Base-by-base conservation (phyloP, 2,797 vertebrate genomes). In the Gadopsis marmoratus region DNA sequence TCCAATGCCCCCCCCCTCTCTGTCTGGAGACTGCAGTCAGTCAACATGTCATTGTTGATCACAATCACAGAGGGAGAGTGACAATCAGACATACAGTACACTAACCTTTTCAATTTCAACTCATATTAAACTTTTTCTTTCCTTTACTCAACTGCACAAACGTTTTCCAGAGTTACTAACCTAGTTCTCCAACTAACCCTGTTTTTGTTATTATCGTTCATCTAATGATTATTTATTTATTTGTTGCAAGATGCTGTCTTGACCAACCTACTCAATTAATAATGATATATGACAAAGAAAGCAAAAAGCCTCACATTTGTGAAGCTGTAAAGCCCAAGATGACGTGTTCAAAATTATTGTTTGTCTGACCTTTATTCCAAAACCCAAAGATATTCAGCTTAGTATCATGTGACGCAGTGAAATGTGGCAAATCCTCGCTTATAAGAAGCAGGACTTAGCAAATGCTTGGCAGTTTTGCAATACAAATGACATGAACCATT, bases 21-120 rank as follows among this genome's bases (percentile, higher is more conserved):
- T 86, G 79, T 82, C 84, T 90, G 68, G 59, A 89, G 86, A 87
- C 69, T 33, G 35, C 48, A 83, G 55, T 89, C 90, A 87, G 85
- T 86, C 89, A 87, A 84, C 73, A 60, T 88, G 88, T 91, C 91
- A 84, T 26, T 54, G 65, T 48, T 79, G 50, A 87, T 92, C 76
- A 88, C 63, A 39, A 41, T 91, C 89, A 86, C 43, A 78, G 72
- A 68, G 47, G n/a, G 33, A 53, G 48, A 74, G 37, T 64, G 33
- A 53, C 48, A 74, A 37, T 64, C 31, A 70, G 21, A 75, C 64
- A 54, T 60, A 68, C 26, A 26, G 26, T 41, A 29, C 17, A 23
- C 47, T 62, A 60, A 43, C 54, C 61, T 83, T 82, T 80, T 71
- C 48, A 45, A 65, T 37, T 41, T 21, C 33, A 64, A 14, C 67